phyloP scores from a whole-genome alignment of 2,888 invertebrate species.

The Dynastes tityus region DNA sequence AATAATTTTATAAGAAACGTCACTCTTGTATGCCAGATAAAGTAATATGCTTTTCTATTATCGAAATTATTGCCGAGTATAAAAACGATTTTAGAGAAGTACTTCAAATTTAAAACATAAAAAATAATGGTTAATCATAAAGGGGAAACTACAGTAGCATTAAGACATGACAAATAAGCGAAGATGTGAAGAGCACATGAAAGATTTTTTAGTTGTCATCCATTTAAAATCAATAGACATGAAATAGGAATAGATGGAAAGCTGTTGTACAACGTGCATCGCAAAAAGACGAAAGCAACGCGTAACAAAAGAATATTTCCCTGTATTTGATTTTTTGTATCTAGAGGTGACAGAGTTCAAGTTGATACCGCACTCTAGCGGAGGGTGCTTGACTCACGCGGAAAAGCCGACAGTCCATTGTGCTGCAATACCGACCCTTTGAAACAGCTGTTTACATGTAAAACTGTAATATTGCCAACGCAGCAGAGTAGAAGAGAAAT shows the following conservation, averaged over 20 bases:
- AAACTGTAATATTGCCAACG: slow-evolving; percentile 19
- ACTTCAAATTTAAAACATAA: too few species aligned
- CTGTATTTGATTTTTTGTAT: slow-evolving; percentile 42
- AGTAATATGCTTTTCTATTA: background rate
- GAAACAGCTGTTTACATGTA: slow-evolving; percentile 38
- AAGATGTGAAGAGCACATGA: too few species aligned
- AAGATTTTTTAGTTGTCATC: too few species aligned
- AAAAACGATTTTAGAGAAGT: too few species aligned
- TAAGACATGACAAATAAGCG: too few species aligned
- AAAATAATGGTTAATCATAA: too few species aligned
- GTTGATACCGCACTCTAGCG: slow-evolving; percentile 52
- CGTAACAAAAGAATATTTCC: slow-evolving; percentile 41
- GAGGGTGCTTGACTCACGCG: slow-evolving; percentile 51
- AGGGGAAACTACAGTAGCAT: too few species aligned
- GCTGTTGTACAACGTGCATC: background rate
- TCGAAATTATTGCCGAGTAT: too few species aligned
- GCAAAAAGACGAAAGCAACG: slow-evolving; percentile 23
- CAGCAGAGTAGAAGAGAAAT: background rate
- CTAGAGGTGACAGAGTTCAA: slow-evolving; percentile 39
- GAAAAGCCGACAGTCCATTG: slow-evolving; percentile 51
- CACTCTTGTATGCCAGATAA: too few species aligned
- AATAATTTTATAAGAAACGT: too few species aligned
- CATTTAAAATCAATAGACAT: background rate
- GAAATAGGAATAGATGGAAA: background rate
- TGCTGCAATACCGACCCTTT: slow-evolving; percentile 50